Base-by-base conservation (phyloP, 2,113 vertebrate species). In the Chrysochloris asiatica region DNA sequence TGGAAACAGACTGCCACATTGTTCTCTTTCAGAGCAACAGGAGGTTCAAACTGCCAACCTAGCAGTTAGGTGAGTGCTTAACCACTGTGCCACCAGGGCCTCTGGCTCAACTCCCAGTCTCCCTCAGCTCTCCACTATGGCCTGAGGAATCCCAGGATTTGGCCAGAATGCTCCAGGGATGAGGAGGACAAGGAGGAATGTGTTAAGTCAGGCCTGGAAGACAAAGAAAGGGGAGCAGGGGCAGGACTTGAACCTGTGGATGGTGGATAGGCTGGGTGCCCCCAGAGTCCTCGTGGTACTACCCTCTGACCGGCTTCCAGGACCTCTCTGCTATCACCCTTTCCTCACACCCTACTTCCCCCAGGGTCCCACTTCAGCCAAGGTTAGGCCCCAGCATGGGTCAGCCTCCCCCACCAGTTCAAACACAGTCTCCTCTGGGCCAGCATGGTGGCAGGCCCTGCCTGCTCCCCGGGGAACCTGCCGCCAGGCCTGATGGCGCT, bases 401-500 rank as follows among this genome's bases (percentile, higher is more conserved):
- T 86, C 26, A 4, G 56, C 86, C 92, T 92, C 61, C 88, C 61
- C 24, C 86, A 7, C 13, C 92, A 91, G 92, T 82, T 1, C 48
- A 8, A 4, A 38, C 54, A 81, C 87, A 0, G 30, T 88, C 72
- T 92, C 81, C 89, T 78, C 54, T 0, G 19, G 17, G 83, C 91
- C 86, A 3, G 93, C 83, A 28, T 30, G 95, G 96, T 95, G 96
- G 96, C 96, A 95, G 92, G 92, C 78, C 93, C 91, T 76, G 93
- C 95, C 78, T 89, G 91, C 78, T 96, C 96, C 95, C 96, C 0
- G 3, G 96, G 95, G 95, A 95, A 61, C 73, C 94, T 1, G 88
- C 96, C 88, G 92, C 96, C 95, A 90, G 95, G 95, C 93, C 95
- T 96, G 96, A 95, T 95, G 95, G 96, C 91, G n/a, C 92, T 92